Conservation (phyloP, 2,113 vertebrate species). For the Ibidorhyncha struthersii region DNA sequence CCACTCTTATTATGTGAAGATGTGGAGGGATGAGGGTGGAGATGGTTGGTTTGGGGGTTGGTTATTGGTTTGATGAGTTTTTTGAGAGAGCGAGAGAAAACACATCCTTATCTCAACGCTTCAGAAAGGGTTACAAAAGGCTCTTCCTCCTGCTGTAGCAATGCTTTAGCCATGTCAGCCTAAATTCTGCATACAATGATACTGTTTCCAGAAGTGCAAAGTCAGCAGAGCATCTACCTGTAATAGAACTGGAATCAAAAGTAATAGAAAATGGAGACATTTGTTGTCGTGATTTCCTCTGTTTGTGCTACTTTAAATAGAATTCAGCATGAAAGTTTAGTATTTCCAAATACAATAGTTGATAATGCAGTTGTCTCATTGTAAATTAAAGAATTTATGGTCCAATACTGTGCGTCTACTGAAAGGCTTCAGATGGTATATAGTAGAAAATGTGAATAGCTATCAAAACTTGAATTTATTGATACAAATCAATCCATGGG, state of each 20-base stretch:
- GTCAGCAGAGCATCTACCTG: neutral
- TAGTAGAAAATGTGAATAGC: neutral
- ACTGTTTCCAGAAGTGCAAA: neutral
- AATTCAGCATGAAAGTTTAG: neutral
- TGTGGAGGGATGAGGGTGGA: neutral
- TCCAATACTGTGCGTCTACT: neutral
- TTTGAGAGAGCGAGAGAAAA: neutral
- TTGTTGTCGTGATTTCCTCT: neutral
- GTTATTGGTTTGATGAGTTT: neutral
- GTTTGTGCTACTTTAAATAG: neutral
- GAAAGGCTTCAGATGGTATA: neutral
- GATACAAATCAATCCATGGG: neutral
- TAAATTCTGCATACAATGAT: neutral
- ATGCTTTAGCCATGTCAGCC: neutral
- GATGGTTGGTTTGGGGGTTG: neutral
- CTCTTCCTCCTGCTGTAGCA: neutral
- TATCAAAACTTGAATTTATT: neutral
- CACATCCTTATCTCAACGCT: neutral
- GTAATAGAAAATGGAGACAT: neutral
- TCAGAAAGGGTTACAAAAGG: neutral
- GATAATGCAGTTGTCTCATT: neutral
- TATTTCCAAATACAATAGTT: neutral
- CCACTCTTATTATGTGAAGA: neutral
- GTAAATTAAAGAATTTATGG: neutral
- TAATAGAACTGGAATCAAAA: neutral